Base-by-base conservation (phyloP, 2,113 vertebrate species). In the Eulemur rufifrons region DNA sequence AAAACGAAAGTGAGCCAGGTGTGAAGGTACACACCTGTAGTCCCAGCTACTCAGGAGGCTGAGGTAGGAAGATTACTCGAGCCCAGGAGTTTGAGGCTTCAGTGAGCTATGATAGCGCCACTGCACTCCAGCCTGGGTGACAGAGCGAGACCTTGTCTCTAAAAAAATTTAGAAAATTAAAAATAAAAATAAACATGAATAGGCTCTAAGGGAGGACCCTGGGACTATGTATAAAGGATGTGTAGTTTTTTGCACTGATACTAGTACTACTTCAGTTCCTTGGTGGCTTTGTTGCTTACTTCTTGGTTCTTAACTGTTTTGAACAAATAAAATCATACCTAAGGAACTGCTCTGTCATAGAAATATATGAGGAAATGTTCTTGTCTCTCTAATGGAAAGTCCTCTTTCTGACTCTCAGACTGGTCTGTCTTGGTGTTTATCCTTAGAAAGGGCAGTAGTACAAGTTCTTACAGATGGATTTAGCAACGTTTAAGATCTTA, bases 241-340 rank as follows among this genome's bases (percentile, higher is more conserved):
- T 69, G 9, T 90, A 9, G 77, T 86, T 94, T 86, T 50, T 82
- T 73, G 4, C 11, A 23, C 74, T 32, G 8, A 37, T 3, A 8
- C 29, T 29, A 8, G 27, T 27, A 39, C 59, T 59, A 25, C 18
- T 54, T 64, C 47, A 59, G n/a, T 86, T 84, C n/a, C 50, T 87
- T 59, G 21, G 18, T 94, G 66, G 45, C 66, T 37, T 50, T 68
- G 39, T 91, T 86, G 32, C 64, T 80, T 89, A 39, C 59, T n/a
- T 82, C 52, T 86, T 34, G n/a, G 21, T 54, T 94, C 56, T 87
- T 69, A 80, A 93, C 64, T 63, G 2, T 91, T 93, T 95, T n/a
- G 6, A 52, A 85, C 50, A 91, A 61, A 64, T 59, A 73, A 54
- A 94, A 63, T 84, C n/a, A 50, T 52, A 10, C 71, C 56, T 87